phyloP scores from a whole-genome alignment of 2,113 vertebrate genomes.

The Malurus alboscapulatus region DNA sequence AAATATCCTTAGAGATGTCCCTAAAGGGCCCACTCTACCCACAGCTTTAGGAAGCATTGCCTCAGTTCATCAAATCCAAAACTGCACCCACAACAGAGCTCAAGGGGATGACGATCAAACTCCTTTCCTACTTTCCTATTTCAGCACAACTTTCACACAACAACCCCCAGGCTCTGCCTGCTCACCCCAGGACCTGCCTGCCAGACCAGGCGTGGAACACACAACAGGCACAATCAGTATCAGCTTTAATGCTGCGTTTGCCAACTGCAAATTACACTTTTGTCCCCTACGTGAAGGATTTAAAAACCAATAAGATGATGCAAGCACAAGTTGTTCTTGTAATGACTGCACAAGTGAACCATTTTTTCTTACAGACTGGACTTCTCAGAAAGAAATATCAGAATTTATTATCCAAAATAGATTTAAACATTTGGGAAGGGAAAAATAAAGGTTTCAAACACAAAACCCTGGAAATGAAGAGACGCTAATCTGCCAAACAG shows the following conservation, averaged over 20 bases:
- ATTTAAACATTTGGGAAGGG: conserved; percentile 43
- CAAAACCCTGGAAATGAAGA: conserved; percentile 54
- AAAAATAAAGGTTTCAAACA: conserved; percentile 33
- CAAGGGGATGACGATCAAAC: neutral
- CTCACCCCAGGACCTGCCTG: neutral
- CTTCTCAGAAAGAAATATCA: conserved; percentile 58
- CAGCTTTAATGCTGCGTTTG: neutral
- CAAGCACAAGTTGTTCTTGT: neutral
- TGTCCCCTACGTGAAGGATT: neutral
- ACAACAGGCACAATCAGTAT: neutral
- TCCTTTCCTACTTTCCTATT: conserved; percentile 15
- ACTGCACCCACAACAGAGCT: neutral
- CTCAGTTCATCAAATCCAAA: neutral
- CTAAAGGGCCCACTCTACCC: neutral
- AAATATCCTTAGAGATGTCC: neutral
- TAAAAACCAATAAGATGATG: neutral
- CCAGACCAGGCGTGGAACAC: neutral
- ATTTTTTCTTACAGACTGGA: conserved; percentile 27
- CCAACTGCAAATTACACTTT: neutral
- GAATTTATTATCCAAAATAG: conserved; percentile 73
- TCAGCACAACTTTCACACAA: neutral
- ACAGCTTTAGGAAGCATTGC: neutral
- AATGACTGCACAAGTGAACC: neutral
- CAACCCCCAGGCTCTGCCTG: neutral
- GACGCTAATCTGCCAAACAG: conserved; percentile 41